Evolutionary conservation across 2,888 invertebrate species (phyloP), one percentile per base, ranked within the genome.

Genomic region (Chrysodeixis includens): DNA sequence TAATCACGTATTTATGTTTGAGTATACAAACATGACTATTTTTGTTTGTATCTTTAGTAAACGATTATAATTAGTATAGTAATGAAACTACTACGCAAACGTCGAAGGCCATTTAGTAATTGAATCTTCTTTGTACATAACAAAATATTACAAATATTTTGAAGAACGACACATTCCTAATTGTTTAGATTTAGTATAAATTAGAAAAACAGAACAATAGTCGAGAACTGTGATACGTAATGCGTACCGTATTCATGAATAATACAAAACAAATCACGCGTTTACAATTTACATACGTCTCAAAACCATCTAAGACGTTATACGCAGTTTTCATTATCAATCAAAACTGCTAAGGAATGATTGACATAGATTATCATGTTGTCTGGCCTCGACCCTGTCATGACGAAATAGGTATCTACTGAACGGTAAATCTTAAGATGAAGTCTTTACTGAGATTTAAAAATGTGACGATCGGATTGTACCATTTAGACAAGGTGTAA

Each of bases 1-100:
- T 80, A 61, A 73, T 77, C 68, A 18, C 53, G n/a, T 56, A 26
- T 20, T 10, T 76, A 71, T 58, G 68, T 68, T 71, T 57, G 60
- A 35, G 57, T 55, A 49, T 22, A 40, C n/a, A 53, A 61, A 30
- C 18, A 60, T 46, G 61, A 53, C 1, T 51, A 51, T 67, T 44
- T 53, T 32, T 40, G 14, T 20, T 56, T 58, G 46, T 59, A 62
- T 22, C 59, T 62, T 53, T 22, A 46, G 46, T 49, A 10, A 10
- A 49, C n/a, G 16, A 64, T 22, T 59, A n/a, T 66, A 66, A 58
- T 65, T 70, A 35, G 18, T 20, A 20, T 18, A 49, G 18, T 10
- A 49, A 20, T 20, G 1, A 4, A 26, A 2, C 3, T 49, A 10
- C 18, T 20, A 49, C 10, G 18, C 20, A 49, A 49, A 18, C 18